A percentile compares a stretch with the other conserved stretches of the same genome.
Evolutionary conservation across 2,888 invertebrate species (phyloP).

Genomic region (Pammene fasciana): DNA sequence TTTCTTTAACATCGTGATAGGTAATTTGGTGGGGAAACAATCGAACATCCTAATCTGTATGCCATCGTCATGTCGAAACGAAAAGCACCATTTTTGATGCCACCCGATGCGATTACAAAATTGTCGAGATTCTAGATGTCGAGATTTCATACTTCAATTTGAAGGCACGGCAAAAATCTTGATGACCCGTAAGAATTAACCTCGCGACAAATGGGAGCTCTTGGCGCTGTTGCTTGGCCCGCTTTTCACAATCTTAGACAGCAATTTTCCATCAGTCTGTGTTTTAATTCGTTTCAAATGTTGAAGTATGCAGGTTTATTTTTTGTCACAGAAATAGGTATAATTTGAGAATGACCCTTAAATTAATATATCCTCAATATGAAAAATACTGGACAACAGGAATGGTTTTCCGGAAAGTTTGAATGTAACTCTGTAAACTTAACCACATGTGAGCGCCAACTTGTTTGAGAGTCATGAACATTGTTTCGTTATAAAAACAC

Average conservation of each 20-base stretch:
- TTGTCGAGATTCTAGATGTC: background rate
- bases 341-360: too few species aligned
- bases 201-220: background rate
- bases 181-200: slow-evolving; percentile 6
- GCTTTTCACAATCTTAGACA: background rate
- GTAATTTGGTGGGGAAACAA: slow-evolving; percentile 20
- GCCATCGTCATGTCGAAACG: background rate
- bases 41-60: slow-evolving; percentile 2
- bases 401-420: too few species aligned
- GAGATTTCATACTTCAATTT: background rate
- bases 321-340: too few species aligned
- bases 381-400: too few species aligned
- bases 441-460: background rate
- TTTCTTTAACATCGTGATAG: slow-evolving; percentile 2
- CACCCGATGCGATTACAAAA: slow-evolving; percentile 2
- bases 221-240: background rate
- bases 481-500: slow-evolving; percentile 28
- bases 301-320: background rate
- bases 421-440: background rate
- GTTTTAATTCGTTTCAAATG: background rate
- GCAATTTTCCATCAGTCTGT: background rate
- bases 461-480: slow-evolving; percentile 10
- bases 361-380: too few species aligned
- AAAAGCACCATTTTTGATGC: background rate
- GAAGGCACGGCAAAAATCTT: slow-evolving; percentile 1